These are phyloP conservation scores for Lithophane ornitopus DNA, from an alignment of 2,888 invertebrate genomes.

Conservation along the genomic window DNA sequence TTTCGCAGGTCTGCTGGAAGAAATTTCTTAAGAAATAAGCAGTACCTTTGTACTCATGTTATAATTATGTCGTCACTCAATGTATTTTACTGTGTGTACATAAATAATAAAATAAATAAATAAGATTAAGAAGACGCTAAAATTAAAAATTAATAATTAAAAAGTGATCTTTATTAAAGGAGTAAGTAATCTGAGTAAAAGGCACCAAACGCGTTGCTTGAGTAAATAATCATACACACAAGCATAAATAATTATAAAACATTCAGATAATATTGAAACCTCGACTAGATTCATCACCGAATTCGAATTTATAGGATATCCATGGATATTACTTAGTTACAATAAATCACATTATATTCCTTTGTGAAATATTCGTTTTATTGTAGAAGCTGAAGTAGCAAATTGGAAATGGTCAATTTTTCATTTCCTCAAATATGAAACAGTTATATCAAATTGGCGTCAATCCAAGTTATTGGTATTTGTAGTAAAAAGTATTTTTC, in stretches of 20 bases:
- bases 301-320: conserved; percentile 8
- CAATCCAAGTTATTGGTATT: conserved; percentile 38
- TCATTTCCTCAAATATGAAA: conserved; percentile 27
- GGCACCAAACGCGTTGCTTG: background rate
- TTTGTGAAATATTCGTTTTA: conserved; percentile 21
- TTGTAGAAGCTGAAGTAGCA: conserved; percentile 18
- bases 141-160: background rate
- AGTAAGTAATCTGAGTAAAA: no score
- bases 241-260: background rate
- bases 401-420: conserved; percentile 42
- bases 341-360: conserved; percentile 33
- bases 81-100: no score
- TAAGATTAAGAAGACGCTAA: background rate
- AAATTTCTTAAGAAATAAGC: no score
- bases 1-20: no score
- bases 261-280: conserved; percentile 6
- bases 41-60: no score
- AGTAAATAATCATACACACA: background rate
- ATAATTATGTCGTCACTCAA: no score
- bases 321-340: conserved; percentile 1
- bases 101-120: no score
- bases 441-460: conserved; percentile 49
- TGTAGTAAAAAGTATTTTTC: background rate
- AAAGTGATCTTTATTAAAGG: background rate
- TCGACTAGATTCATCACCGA: background rate